Evolutionary conservation across 2,797 vertebrate genomes (phyloP).

Genomic region (Tamandua tetradactyla): DNA sequence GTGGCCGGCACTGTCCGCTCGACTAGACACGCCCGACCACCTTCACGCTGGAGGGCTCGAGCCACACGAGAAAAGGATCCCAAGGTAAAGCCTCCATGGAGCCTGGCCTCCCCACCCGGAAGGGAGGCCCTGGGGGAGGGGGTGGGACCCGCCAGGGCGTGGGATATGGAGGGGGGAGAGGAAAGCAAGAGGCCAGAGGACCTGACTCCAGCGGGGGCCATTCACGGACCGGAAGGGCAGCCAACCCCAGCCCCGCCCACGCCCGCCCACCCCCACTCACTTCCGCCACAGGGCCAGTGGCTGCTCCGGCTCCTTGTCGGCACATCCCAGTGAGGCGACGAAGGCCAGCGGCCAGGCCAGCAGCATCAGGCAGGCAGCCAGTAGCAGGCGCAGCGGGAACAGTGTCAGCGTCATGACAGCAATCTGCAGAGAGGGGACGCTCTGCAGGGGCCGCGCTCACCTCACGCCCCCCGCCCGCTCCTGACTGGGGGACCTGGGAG

Average conservation of each 20-base stretch:
- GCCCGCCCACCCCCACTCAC: constrained; percentile 85
- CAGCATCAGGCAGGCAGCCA: constrained; percentile 98
- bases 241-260: no score
- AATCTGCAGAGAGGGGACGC: constrained; percentile 88
- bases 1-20: no score
- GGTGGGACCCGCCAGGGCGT: no score
- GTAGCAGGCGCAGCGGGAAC: constrained; percentile 95
- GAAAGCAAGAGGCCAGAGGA: no score
- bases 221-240: no score
- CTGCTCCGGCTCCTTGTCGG: constrained; percentile 88
- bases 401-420: constrained; percentile 96
- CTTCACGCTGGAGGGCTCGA: no score
- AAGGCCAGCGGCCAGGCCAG: constrained; percentile 98
- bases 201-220: no score
- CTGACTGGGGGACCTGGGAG: no score
- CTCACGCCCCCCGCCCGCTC: no score
- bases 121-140: no score
- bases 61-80: not conserved
- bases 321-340: constrained; percentile 91
- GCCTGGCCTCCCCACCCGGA: not conserved
- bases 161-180: no score
- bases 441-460: not conserved
- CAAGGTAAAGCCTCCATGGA: not conserved
- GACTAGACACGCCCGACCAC: no score
- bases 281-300: constrained; percentile 95